Percentiles rank a stretch among this genome's conserved stretches.
These are phyloP conservation scores for Drosophila parthenogenetica DNA, from an alignment of 2,888 invertebrate genomes.

Conservation along the genomic window DNA sequence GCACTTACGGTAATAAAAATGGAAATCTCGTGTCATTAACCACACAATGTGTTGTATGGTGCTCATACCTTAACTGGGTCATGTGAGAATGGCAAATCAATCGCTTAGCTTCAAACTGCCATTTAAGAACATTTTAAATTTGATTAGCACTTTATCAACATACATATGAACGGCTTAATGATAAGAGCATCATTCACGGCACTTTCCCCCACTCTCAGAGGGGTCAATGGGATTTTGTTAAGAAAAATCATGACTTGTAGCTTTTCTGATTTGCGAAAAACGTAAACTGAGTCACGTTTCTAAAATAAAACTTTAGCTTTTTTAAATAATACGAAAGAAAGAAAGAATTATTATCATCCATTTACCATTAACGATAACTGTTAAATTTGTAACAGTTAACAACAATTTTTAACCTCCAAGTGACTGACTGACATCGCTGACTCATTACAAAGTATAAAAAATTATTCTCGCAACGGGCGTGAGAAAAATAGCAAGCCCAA, in stretches of 20 bases:
- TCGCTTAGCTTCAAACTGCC: constrained; percentile 8
- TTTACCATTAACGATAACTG: constrained; percentile 9
- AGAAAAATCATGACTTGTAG: not conserved
- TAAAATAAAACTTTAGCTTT: not conserved
- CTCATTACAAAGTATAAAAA: constrained; percentile 18
- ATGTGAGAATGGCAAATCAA: constrained; percentile 23
- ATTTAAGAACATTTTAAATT: constrained; percentile 39
- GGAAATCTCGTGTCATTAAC: not conserved
- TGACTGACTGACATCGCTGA: constrained; percentile 18
- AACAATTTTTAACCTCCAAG: constrained; percentile 25
- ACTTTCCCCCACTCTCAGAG: not conserved
- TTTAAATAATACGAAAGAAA: not conserved
- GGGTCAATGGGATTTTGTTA: not conserved
- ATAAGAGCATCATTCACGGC: constrained; percentile 30
- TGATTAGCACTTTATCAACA: constrained; percentile 48
- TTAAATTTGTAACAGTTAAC: constrained; percentile 17
- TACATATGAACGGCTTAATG: constrained; percentile 14
- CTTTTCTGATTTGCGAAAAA: not conserved
- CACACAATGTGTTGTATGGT: too few species aligned
- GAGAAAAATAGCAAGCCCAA: constrained; percentile 62
- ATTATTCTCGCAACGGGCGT: constrained; percentile 66
- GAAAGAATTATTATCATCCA: constrained; percentile 13
- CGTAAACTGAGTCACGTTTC: not conserved
- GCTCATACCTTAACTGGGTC: constrained; percentile 41
- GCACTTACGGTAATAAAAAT: constrained; percentile 28